Evolutionary conservation across 2,797 vertebrate genomes (phyloP).

Genomic region (Tangara arthus): DNA sequence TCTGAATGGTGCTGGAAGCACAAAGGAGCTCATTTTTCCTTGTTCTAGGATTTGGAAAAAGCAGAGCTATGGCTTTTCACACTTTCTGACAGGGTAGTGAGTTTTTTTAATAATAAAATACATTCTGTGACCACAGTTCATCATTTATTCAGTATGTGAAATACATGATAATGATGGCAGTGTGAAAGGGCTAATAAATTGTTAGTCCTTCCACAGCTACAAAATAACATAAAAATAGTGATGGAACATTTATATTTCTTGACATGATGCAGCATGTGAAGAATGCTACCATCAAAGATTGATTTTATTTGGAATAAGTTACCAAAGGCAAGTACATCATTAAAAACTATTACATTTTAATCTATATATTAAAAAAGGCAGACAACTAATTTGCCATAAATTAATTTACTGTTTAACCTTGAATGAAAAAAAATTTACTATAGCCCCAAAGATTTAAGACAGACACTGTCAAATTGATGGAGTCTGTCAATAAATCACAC

Average conservation of each 20-base stretch:
- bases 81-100: not conserved
- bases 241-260: slow-evolving; percentile 4
- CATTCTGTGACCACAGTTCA: not conserved
- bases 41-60: not conserved
- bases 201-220: not conserved
- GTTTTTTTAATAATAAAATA: not conserved
- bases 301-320: slow-evolving; percentile 15
- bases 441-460: not conserved
- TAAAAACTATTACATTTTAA: not conserved
- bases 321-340: not conserved
- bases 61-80: not conserved
- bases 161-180: not conserved
- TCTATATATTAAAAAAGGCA: not conserved
- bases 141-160: not conserved
- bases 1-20: not conserved
- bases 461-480: not conserved
- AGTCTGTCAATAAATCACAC: not conserved
- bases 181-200: slow-evolving; percentile 4
- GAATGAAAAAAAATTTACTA: not conserved
- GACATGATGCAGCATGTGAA: not conserved
- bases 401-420: not conserved
- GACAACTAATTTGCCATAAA: not conserved
- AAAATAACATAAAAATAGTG: not conserved
- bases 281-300: not conserved
- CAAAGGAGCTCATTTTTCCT: not conserved